Evolutionary conservation across 1,140 invertebrate genomes (phyloP).

Genomic region (Formica exsecta): DNA sequence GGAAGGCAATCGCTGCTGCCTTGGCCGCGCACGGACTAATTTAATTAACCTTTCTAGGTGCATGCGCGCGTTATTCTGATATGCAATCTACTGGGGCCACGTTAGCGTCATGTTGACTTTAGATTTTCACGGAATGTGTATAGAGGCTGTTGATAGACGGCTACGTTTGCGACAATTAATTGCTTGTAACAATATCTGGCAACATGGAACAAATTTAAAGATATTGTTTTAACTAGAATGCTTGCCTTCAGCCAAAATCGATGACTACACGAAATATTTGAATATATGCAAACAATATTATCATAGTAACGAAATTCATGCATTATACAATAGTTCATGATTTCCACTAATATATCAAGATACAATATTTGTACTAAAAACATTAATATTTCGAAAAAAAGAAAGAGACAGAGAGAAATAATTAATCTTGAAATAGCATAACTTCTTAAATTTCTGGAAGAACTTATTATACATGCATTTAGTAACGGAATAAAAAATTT

Average conservation of each 20-base stretch:
- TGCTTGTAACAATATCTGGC: conserved; percentile 17
- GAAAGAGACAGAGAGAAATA: neutral
- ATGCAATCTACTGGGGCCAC: conserved; percentile 39
- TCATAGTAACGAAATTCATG: too few species aligned
- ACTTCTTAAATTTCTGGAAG: neutral
- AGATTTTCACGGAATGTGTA: conserved; percentile 29
- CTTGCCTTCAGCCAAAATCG: conserved; percentile 11
- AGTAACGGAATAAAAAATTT: neutral
- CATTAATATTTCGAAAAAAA: neutral
- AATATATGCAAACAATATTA: too few species aligned
- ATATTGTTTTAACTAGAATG: neutral
- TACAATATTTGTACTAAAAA: neutral
- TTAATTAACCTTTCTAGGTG: conserved; percentile 66
- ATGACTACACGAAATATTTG: neutral
- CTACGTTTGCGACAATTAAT: conserved; percentile 35
- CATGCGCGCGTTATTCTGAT: conserved; percentile 54
- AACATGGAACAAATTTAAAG: neutral
- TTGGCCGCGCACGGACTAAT: conserved; percentile 58
- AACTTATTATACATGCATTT: neutral
- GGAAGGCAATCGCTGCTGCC: conserved; percentile 28
- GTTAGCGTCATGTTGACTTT: conserved; percentile 40
- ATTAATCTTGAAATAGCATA: neutral
- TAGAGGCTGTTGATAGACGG: conserved; percentile 28
- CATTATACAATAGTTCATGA: neutral
- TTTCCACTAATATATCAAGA: neutral